Conservation (phyloP, 2,888 invertebrate species). For the Euclidia mi region DNA sequence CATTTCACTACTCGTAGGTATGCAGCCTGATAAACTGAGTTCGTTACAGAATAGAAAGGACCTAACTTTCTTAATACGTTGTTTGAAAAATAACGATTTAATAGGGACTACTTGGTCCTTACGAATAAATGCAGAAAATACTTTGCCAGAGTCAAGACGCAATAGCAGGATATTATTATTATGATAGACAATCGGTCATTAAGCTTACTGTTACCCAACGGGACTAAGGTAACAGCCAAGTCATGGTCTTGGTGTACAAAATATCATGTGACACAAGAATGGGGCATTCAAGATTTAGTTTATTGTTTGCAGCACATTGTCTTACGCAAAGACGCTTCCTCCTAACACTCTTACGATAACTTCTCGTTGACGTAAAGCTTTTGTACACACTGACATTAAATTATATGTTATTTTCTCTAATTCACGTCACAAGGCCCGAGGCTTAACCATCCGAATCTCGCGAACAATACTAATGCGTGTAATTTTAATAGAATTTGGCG, state of each 20-base stretch:
- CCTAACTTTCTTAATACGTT: too few relatives aligned
- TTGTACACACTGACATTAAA: constrained; percentile 49
- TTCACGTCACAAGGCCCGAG: constrained; percentile 22
- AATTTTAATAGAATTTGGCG: constrained; percentile 34
- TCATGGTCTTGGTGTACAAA: neutral
- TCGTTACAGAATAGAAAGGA: too few relatives aligned
- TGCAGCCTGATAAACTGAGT: too few relatives aligned
- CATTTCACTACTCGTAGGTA: too few relatives aligned
- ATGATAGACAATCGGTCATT: too few relatives aligned
- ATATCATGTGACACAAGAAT: constrained; percentile 44
- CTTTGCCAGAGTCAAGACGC: too few relatives aligned
- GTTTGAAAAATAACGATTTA: too few relatives aligned
- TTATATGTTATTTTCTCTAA: constrained; percentile 47
- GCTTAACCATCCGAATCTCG: constrained; percentile 34
- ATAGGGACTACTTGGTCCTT: too few relatives aligned
- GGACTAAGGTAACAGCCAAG: too few relatives aligned
- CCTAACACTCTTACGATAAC: constrained; percentile 52
- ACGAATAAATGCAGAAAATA: too few relatives aligned
- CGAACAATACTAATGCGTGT: constrained; percentile 51
- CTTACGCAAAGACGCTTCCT: constrained; percentile 61
- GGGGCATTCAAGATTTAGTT: constrained; percentile 45
- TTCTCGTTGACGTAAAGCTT: constrained; percentile 47
- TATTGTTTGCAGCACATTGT: constrained; percentile 62
- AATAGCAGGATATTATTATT: too few relatives aligned
- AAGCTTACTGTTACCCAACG: too few relatives aligned